These are phyloP conservation scores for Cheilosia urbana DNA, from an alignment of 2,888 invertebrate species.

Conservation along the genomic window DNA sequence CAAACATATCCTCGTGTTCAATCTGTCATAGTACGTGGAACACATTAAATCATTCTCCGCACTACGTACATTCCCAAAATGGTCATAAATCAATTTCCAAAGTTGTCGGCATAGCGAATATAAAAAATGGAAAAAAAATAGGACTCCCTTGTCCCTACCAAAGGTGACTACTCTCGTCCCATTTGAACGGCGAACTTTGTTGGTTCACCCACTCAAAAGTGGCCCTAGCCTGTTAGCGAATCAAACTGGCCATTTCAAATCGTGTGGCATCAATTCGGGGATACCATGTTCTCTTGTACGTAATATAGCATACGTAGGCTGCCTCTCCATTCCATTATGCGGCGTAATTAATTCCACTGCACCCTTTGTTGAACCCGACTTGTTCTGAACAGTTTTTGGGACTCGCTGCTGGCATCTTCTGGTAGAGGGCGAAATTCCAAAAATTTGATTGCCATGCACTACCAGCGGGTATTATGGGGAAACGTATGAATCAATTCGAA, in stretches of 20 bases:
- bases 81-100: conserved; percentile 68
- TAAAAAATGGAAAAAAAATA: conserved; percentile 14
- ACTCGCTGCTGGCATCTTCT: conserved; percentile 38
- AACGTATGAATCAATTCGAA: conserved; percentile 67
- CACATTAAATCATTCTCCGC: conserved; percentile 69
- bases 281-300: conserved; percentile 11
- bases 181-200: conserved; percentile 57
- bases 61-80: conserved; percentile 44
- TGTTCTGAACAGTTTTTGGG: conserved; percentile 15
- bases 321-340: conserved; percentile 51
- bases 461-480: conserved; percentile 5
- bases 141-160: conserved; percentile 12
- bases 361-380: conserved; percentile 40
- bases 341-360: conserved; percentile 65
- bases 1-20: conserved; percentile 71
- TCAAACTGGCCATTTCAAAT: conserved; percentile 47
- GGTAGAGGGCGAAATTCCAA: conserved; percentile 58
- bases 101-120: conserved; percentile 47
- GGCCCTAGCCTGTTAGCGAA: conserved; percentile 39
- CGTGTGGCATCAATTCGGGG: conserved; percentile 55
- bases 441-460: conserved; percentile 55
- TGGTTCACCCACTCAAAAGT: conserved; percentile 52
- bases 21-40: conserved; percentile 73
- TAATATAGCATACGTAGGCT: too few relatives aligned
- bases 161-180: not conserved